These are phyloP conservation scores for Panzeria rudis DNA, from an alignment of 2,888 invertebrate species.

Conservation along the genomic window DNA sequence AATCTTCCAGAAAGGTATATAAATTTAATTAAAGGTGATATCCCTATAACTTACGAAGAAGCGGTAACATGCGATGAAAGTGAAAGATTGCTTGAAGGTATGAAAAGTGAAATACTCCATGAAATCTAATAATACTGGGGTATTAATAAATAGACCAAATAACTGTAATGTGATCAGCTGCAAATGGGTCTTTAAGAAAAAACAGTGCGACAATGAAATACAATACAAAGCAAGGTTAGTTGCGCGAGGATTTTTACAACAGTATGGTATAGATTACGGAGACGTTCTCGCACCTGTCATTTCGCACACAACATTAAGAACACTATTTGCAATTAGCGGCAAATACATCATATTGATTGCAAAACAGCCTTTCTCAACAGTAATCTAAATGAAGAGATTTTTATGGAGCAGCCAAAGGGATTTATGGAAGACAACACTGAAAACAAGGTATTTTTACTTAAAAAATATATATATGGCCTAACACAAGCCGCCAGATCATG, in stretches of 20 bases:
- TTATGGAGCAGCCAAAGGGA: neutral
- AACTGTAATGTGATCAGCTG: neutral
- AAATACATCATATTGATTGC: neutral
- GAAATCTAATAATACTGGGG: neutral
- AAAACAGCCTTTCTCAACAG: neutral
- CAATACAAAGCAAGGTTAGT: neutral
- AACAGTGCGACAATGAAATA: neutral
- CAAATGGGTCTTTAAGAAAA: neutral
- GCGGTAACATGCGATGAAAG: neutral
- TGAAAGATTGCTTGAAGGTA: neutral
- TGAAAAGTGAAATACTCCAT: neutral
- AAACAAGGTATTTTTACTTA: neutral
- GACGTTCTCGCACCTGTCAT: too few species aligned
- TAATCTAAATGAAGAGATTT: neutral
- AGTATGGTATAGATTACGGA: neutral
- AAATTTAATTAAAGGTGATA: neutral
- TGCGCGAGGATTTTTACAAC: neutral
- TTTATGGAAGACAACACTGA: neutral
- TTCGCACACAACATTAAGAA: too few species aligned
- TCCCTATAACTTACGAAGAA: slow-evolving; percentile 18
- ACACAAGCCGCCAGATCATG: too few species aligned
- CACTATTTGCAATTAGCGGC: neutral
- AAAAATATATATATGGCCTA: neutral
- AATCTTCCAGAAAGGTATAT: slow-evolving; percentile 31
- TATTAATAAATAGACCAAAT: neutral